Evolutionary conservation across 2,888 invertebrate species (phyloP).

Genomic region (Lycaena phlaeas): DNA sequence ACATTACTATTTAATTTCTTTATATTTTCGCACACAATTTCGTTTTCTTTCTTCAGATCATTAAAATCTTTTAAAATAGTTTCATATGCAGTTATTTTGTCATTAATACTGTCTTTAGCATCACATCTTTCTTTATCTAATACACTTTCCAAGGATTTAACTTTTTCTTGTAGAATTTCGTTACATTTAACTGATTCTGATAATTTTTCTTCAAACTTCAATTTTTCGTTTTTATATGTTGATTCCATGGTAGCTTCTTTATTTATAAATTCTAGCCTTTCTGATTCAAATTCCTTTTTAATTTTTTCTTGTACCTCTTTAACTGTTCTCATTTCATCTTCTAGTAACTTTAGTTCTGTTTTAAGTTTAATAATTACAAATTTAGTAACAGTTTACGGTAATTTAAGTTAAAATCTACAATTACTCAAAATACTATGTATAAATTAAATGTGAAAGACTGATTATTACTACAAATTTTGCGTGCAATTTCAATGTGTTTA

Average conservation of each 20-base stretch:
- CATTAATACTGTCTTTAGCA: background rate
- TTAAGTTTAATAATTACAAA: background rate
- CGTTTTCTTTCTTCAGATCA: slow-evolving; percentile 9
- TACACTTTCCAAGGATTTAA: background rate
- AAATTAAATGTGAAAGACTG: too few relatives aligned
- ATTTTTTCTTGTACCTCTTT: background rate
- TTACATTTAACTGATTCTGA: background rate
- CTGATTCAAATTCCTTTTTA: background rate
- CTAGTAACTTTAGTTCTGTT: background rate
- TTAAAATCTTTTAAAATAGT: background rate
- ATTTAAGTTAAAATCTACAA: too few relatives aligned
- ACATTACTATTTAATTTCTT: background rate
- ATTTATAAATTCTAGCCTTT: background rate
- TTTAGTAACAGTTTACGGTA: too few relatives aligned
- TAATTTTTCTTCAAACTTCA: background rate
- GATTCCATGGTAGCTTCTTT: background rate
- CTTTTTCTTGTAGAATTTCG: background rate
- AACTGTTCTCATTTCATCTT: background rate
- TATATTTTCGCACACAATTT: slow-evolving; percentile 7
- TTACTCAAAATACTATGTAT: too few relatives aligned
- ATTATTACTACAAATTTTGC: too few relatives aligned
- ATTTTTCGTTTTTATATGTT: background rate
- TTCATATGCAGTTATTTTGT: background rate
- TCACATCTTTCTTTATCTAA: slow-evolving; percentile 7
- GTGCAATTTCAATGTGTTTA: too few relatives aligned